Conservation (phyloP, 2,113 vertebrate genomes). For the Cephalophus harveyi region DNA sequence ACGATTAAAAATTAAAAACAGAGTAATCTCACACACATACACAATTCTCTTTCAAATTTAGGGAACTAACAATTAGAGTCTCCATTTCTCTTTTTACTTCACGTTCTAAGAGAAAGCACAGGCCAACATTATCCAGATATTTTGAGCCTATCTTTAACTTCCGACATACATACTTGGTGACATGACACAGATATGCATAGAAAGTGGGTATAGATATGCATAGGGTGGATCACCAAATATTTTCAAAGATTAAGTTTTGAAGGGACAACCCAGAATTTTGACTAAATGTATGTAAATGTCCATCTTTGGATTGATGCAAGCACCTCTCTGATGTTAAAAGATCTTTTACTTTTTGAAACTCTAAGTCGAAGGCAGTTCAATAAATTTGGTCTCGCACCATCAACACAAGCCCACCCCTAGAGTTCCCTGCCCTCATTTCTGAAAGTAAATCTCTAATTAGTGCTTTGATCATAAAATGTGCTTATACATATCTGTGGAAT, state of each 20-base stretch:
- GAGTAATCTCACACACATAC: neutral
- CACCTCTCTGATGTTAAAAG: neutral
- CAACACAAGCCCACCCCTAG: neutral
- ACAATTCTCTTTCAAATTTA: neutral
- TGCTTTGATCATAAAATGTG: neutral
- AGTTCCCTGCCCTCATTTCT: neutral
- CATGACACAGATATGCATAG: neutral
- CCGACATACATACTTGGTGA: neutral
- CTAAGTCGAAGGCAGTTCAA: neutral
- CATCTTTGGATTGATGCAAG: neutral
- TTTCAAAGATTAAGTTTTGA: neutral
- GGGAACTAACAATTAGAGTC: neutral
- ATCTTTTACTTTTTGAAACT: neutral
- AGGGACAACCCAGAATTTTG: neutral
- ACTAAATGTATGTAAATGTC: neutral
- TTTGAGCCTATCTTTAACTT: neutral
- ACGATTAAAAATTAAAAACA: neutral
- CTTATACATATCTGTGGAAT: neutral
- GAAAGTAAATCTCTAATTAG: neutral
- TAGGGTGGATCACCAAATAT: neutral
- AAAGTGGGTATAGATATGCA: neutral
- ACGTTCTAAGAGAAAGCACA: neutral
- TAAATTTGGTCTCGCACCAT: neutral
- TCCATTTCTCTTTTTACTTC: neutral
- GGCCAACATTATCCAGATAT: neutral